A percentile compares a stretch with the other conserved stretches of the same genome.
Conservation (phyloP, 2,888 invertebrate species). For the Steromphala cineraria region DNA sequence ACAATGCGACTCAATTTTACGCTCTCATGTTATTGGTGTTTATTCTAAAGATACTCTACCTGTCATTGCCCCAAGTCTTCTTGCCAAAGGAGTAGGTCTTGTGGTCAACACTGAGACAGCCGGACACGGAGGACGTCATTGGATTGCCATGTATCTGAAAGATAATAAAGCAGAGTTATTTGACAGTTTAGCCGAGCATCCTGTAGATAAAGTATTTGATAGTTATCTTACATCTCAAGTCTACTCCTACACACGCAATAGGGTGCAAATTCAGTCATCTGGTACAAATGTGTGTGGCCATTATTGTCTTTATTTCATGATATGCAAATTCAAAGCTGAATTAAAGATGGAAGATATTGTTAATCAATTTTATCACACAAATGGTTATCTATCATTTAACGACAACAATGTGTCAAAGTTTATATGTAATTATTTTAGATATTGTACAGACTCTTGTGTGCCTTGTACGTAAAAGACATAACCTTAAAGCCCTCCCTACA, state of each 20-base stretch:
- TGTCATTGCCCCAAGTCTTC: neutral
- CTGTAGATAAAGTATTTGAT: neutral
- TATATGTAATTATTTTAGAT: neutral
- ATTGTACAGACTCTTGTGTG: neutral
- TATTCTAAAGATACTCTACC: conserved; percentile 1
- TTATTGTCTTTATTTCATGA: neutral
- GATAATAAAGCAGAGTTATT: neutral
- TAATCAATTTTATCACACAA: neutral
- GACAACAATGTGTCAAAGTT: neutral
- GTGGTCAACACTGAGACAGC: neutral
- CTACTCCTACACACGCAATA: neutral
- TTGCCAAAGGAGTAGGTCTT: neutral
- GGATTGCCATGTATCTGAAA: conserved; percentile 4
- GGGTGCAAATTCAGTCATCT: neutral
- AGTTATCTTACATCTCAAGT: neutral
- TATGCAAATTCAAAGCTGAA: neutral
- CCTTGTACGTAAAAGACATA: neutral
- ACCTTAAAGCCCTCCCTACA: neutral
- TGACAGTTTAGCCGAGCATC: neutral
- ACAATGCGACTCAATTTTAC: neutral
- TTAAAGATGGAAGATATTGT: neutral
- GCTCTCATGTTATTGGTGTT: neutral
- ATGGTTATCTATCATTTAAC: neutral
- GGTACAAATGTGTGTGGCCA: neutral
- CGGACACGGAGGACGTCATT: neutral